phyloP scores from a whole-genome alignment of 1,140 invertebrate genomes.

The Grapholita molesta region DNA sequence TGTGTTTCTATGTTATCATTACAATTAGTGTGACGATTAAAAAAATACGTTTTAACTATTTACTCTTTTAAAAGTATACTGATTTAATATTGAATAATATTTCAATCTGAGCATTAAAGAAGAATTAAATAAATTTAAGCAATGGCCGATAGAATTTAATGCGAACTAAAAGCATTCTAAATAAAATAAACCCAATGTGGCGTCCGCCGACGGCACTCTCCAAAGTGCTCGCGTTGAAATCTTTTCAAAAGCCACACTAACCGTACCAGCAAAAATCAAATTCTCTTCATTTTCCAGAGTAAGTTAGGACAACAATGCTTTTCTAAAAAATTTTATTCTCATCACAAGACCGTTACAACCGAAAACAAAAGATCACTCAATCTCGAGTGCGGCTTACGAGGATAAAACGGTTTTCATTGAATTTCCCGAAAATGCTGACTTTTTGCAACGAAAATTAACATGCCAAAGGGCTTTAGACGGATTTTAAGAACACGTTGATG shows the following conservation, averaged over 20 bases:
- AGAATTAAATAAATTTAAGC: neutral
- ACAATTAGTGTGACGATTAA: no score
- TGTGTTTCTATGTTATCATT: no score
- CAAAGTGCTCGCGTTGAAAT: neutral
- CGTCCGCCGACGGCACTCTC: neutral
- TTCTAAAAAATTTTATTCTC: neutral
- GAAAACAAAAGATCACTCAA: constrained; percentile 12
- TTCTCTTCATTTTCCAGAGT: neutral
- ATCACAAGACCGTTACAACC: constrained; percentile 4
- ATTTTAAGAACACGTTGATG: neutral
- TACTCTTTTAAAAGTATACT: neutral
- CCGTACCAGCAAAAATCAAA: neutral
- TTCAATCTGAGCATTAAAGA: neutral
- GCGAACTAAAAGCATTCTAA: neutral
- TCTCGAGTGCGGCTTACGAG: neutral
- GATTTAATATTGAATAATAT: neutral
- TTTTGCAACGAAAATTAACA: constrained; percentile 1
- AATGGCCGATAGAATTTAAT: neutral
- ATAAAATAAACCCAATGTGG: neutral
- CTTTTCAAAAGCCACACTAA: neutral
- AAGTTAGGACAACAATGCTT: neutral
- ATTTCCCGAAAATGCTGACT: constrained; percentile 10
- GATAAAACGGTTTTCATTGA: constrained; percentile 9
- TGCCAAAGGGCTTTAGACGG: neutral
- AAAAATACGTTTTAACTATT: neutral